Base-by-base conservation (phyloP, 1,140 invertebrate genomes). In the Drosophila varians region DNA sequence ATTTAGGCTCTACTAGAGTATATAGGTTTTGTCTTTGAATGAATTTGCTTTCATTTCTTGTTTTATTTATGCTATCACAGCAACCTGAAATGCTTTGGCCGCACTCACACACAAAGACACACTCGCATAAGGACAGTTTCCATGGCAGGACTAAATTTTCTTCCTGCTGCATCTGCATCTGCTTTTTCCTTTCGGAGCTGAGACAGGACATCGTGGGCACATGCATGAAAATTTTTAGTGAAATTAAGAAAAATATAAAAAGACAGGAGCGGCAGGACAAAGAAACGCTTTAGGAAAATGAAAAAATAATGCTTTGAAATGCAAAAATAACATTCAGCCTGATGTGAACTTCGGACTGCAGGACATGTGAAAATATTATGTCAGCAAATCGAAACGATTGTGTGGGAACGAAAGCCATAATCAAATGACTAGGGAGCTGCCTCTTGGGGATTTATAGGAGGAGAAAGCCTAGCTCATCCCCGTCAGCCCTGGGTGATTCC, bases 241-340 rank as follows among this genome's bases (percentile, higher is more conserved):
- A 80, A 79, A 79, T 79, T 79, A 79, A 79, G 77, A 79, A 79
- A 70, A 79, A 79, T 79, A 79, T 71, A 78, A 74, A 56, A 31
- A 73, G 55, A 46, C 52, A 51, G 23, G 3, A 18, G 45, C 9
- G 23, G 26, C 12, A 23, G 54, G 61, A 18, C 19, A 43, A 69
- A 53, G 57, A 55, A 60, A 56, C 58, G 64, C 55, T 57, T 53
- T 75, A 48, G 43, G 65, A 38, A 80, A 80, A 80, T 80, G 77
- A 72, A 80, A 80, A 80, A 72, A 80, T 75, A 80, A 80, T 80
- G 54, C 55, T 57, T 48, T 26, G 26, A 75, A 72, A 80, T 75
- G 77, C 72, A 74, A 80, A 75, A 72, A 80, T 80, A 80, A 72
- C 68, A 75, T 65, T 18, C 11, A 38, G 31, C 42, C 53, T 49